Percentiles rank a stretch among this genome's conserved stretches.
These are phyloP conservation scores for Meteorus sp. DNA, from an alignment of 1,140 invertebrate genomes.

Conservation along the genomic window DNA sequence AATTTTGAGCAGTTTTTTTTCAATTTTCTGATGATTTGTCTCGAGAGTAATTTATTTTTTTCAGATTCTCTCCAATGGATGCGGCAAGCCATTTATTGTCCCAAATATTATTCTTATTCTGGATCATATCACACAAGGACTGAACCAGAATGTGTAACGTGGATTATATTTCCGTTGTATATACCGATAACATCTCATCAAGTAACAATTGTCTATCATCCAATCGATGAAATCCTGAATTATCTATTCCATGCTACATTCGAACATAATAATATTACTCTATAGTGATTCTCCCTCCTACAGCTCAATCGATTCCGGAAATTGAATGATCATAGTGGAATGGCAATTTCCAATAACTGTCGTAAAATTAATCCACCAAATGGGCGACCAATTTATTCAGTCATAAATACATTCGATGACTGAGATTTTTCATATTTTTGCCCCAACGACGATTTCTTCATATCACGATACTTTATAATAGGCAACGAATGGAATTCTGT, in stretches of 20 bases:
- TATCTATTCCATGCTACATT: too few species aligned
- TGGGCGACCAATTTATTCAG: conserved; percentile 35
- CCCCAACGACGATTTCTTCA: too few species aligned
- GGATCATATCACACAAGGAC: conserved; percentile 71
- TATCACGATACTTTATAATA: neutral
- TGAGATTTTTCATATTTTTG: too few species aligned
- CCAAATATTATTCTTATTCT: conserved; percentile 65
- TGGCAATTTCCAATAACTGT: conserved; percentile 33
- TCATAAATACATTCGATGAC: conserved; percentile 8
- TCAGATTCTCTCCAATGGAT: conserved; percentile 58
- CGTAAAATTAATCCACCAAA: conserved; percentile 30
- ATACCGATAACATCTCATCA: conserved; percentile 71
- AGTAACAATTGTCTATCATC: conserved; percentile 54
- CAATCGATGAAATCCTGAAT: too few species aligned
- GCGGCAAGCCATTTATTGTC: conserved; percentile 46
- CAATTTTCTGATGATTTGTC: too few species aligned
- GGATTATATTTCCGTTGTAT: conserved; percentile 75
- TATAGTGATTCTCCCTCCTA: neutral
- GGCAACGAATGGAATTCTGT: too few species aligned
- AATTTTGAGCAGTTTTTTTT: neutral
- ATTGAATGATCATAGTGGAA: conserved; percentile 30
- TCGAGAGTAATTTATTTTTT: neutral
- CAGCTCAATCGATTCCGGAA: conserved; percentile 39
- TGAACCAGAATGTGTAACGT: conserved; percentile 69
- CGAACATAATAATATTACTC: neutral